These are phyloP conservation scores for Chelon auratus DNA, from an alignment of 2,797 vertebrate genomes.

Conservation along the genomic window DNA sequence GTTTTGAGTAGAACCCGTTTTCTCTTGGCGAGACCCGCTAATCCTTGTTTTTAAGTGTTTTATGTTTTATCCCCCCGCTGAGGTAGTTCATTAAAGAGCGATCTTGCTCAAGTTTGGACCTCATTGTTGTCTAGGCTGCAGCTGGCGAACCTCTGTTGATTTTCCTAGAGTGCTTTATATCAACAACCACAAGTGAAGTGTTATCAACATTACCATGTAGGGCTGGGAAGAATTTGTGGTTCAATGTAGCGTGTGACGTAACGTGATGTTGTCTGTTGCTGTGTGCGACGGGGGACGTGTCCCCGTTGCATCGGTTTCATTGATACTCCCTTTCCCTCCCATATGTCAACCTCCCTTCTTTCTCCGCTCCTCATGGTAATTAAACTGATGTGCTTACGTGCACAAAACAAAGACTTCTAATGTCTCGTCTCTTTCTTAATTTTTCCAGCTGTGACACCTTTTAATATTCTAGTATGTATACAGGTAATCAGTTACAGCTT, in stretches of 20 bases:
- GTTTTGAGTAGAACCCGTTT: conserved; percentile 62
- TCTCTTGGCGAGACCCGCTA: conserved; percentile 50
- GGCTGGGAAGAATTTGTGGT: conserved; percentile 87
- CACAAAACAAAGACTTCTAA: conserved; percentile 68
- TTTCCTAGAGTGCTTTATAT: conserved; percentile 92
- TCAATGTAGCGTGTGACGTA: conserved; percentile 88
- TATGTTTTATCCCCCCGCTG: conserved; percentile 57
- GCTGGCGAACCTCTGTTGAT: conserved; percentile 84
- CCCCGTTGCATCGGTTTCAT: conserved; percentile 60
- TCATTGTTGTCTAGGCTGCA: conserved; percentile 88
- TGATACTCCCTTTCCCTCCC: conserved; percentile 47
- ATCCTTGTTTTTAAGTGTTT: conserved; percentile 70
- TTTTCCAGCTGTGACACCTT: background rate
- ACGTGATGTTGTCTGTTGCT: conserved; percentile 83
- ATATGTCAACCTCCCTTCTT: conserved; percentile 74
- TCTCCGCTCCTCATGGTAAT: conserved; percentile 92
- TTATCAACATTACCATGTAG: conserved; percentile 90
- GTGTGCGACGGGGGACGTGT: conserved; percentile 69
- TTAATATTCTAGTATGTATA: no score
- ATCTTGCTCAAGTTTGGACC: conserved; percentile 65
- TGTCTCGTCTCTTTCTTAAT: conserved; percentile 30
- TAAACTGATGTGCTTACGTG: conserved; percentile 79
- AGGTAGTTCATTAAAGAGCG: conserved; percentile 47
- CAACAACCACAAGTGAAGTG: conserved; percentile 79
- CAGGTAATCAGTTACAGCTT: no score